These are phyloP conservation scores for Catonia carolina DNA, from an alignment of 2,888 invertebrate species.

Conservation along the genomic window DNA sequence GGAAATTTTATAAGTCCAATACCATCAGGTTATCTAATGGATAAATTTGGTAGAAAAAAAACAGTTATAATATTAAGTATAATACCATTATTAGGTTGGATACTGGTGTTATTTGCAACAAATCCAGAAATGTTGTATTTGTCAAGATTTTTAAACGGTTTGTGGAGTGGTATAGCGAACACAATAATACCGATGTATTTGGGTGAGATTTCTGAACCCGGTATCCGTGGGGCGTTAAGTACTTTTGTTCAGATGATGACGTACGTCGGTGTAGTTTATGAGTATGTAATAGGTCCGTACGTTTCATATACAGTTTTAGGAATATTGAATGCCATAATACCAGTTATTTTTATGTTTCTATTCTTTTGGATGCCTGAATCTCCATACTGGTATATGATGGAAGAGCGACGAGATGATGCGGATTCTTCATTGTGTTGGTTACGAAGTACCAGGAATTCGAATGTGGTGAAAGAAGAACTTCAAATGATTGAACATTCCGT, in stretches of 20 bases:
- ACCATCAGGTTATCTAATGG: conserved; percentile 49
- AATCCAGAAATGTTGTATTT: conserved; percentile 26
- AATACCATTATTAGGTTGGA: conserved; percentile 52
- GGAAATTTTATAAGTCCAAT: conserved; percentile 33
- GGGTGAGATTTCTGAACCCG: conserved; percentile 31
- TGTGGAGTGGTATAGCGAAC: conserved; percentile 33
- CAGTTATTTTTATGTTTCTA: conserved; percentile 45
- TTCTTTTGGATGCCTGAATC: conserved; percentile 57
- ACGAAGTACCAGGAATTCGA: conserved; percentile 43
- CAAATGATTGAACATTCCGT: conserved; percentile 39
- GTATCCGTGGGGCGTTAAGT: conserved; percentile 24
- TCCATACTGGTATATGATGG: conserved; percentile 53
- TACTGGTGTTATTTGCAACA: conserved; percentile 24
- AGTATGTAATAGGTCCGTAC: conserved; percentile 39
- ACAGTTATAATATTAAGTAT: conserved; percentile 49
- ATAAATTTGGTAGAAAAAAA: conserved; percentile 50
- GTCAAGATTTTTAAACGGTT: conserved; percentile 30
- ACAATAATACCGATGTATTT: conserved; percentile 35
- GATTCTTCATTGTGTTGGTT: conserved; percentile 33
- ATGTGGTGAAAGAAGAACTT: conserved; percentile 32
- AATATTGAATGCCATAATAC: conserved; percentile 45
- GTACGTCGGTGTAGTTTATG: conserved; percentile 41
- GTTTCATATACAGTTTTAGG: conserved; percentile 42
- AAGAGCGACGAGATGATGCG: conserved; percentile 46
- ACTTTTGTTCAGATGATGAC: conserved; percentile 40